phyloP scores from a whole-genome alignment of 1,140 invertebrate genomes.

The Chionoecetes opilio region DNA sequence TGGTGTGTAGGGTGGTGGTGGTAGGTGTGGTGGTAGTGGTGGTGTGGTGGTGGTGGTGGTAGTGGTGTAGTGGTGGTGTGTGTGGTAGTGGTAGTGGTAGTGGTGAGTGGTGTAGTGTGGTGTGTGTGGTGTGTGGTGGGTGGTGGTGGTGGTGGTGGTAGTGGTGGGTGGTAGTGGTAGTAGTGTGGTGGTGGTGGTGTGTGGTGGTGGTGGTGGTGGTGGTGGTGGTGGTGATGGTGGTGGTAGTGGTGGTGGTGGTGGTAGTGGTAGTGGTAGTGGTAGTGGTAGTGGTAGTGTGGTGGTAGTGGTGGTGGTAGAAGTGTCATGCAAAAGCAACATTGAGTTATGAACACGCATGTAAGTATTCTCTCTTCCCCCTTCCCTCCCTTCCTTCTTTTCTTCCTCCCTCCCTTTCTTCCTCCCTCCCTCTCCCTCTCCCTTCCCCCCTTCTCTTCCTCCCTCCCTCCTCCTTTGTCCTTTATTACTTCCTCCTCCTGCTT shows the following conservation, averaged over 20 bases:
- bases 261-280: too few species aligned
- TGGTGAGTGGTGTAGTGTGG: too few species aligned
- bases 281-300: too few species aligned
- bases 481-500: background rate
- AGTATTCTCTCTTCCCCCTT: background rate
- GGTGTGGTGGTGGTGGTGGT: too few species aligned
- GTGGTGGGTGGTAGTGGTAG: background rate
- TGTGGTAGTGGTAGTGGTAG: too few species aligned
- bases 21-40: background rate
- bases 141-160: too few species aligned
- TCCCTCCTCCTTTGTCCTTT: background rate
- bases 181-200: background rate
- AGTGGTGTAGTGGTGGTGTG: too few species aligned
- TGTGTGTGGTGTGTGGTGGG: too few species aligned
- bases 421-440: background rate
- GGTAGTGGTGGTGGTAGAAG: background rate
- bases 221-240: too few species aligned
- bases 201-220: too few species aligned
- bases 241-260: too few species aligned
- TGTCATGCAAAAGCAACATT: background rate
- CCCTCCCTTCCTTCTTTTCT: background rate
- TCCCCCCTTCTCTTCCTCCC: background rate
- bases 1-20: background rate
- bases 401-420: background rate
- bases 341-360: conserved; percentile 24